Evolutionary conservation across 2,888 invertebrate species (phyloP), one percentile per base, ranked within the genome.

Genomic region (Meliscaeva auricollis): DNA sequence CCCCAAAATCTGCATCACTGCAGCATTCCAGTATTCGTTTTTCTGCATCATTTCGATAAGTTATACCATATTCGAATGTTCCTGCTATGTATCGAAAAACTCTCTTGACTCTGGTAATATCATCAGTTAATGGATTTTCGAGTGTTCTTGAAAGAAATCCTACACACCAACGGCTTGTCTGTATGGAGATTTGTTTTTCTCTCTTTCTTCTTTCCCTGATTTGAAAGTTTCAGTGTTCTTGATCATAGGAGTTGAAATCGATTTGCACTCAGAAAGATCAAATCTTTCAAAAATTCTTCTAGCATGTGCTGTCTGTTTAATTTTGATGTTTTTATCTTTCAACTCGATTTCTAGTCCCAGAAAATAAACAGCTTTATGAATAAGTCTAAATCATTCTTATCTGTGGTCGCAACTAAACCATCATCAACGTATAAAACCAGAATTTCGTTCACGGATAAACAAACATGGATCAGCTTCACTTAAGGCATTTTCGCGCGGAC

Each of bases 391-490:
- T 80, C 72, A 22, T 41, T 50, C 17, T 38, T 13, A 70, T 87
- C 58, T 3, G 81, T 83, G 44, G 85, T 76, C n/a, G 81, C 88
- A n/a, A 88, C 76, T 6, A 88, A 68, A 6, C 89, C 87, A 81
- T 89, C 89, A 72, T 89, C 89, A 13, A 89, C 88, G 69, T 88
- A 89, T 4, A 89, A 52, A 1, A 76, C 87, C 0, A 89, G 32
- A 7, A 88, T 79, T 69, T 13, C 75, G 78, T 26, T 83, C 79
- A 44, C 78, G 68, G 20, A 87, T 74, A 66, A 77, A 89, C 17
- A 90, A 52, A 58, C 89, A 89, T 15, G 87, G 78, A 60, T 90
- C 89, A 26, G 87, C 87, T 35, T 87, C 62, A 72, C 87, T 88
- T 17, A n/a, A n/a, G n/a, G n/a, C n/a, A n/a, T n/a, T n/a, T n/a